Conservation (phyloP, 2,113 vertebrate species). For the Passer domesticus region DNA sequence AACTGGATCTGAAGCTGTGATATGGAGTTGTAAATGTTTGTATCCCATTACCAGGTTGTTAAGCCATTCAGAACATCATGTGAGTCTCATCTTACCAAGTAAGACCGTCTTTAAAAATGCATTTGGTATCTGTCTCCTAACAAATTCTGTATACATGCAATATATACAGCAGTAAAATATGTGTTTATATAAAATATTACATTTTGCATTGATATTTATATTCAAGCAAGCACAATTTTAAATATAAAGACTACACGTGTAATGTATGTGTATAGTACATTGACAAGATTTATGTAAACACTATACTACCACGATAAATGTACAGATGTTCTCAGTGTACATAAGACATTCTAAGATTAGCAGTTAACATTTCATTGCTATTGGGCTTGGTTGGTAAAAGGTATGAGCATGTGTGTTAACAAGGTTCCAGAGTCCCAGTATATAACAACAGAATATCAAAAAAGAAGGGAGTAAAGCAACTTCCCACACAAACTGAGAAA, state of each 20-base stretch:
- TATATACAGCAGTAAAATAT: conserved; percentile 59
- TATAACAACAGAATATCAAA: neutral
- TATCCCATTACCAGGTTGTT: neutral
- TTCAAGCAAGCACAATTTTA: conserved; percentile 46
- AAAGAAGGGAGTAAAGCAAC: neutral
- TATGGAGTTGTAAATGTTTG: neutral
- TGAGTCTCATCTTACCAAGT: neutral
- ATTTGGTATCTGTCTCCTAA: conserved; percentile 53
- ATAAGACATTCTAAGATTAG: conserved; percentile 42
- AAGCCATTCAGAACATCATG: neutral
- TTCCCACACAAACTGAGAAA: neutral
- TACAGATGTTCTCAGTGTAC: conserved; percentile 44
- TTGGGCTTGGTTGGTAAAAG: neutral
- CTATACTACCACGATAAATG: conserved; percentile 31
- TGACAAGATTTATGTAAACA: conserved; percentile 61
- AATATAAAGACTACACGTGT: conserved; percentile 49
- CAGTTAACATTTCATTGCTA: neutral
- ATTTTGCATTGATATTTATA: conserved; percentile 66
- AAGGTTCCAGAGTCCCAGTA: neutral
- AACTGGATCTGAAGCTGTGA: neutral
- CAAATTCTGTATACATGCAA: conserved; percentile 35
- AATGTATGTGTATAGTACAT: conserved; percentile 46
- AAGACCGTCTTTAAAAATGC: conserved; percentile 24
- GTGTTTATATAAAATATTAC: conserved; percentile 66
- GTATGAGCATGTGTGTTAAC: neutral